These are phyloP conservation scores for Orbicella faveolata DNA, from an alignment of 64 coral and sea anemone species.

Conservation along the genomic window DNA sequence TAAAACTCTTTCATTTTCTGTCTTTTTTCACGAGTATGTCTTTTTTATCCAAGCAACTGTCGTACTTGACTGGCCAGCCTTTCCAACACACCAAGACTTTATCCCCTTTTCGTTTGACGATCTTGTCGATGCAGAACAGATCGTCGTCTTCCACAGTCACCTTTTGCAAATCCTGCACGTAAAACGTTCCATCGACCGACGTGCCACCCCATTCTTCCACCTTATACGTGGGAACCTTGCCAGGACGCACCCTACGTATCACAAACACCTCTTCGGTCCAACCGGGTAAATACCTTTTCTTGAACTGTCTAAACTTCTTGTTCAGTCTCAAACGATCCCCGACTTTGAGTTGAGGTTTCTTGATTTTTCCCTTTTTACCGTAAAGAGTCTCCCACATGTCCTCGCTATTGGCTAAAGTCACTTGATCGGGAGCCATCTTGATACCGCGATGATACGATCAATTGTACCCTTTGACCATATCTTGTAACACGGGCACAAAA, in stretches of 20 bases:
- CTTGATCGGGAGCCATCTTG: too few species aligned
- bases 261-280: constrained; percentile 80
- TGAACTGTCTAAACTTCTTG: not conserved
- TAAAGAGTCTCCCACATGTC: too few species aligned
- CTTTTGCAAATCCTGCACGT: constrained; percentile 43
- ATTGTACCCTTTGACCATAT: too few species aligned
- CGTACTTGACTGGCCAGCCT: constrained; percentile 64
- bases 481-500: too few species aligned
- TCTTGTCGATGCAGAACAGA: constrained; percentile 45
- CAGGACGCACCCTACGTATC: not conserved
- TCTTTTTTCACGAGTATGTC: too few species aligned
- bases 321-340: constrained; percentile 11
- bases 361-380: too few species aligned
- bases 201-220: constrained; percentile 50
- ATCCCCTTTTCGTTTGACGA: constrained; percentile 54
- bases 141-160: constrained; percentile 1
- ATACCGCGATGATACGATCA: too few species aligned
- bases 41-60: constrained; percentile 34
- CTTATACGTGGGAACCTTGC: not conserved
- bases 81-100: constrained; percentile 64
- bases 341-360: too few species aligned
- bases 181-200: constrained; percentile 34
- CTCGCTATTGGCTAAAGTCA: too few species aligned
- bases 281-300: constrained; percentile 65
- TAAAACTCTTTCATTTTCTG: too few species aligned